phyloP scores from a whole-genome alignment of 37 sponge, comb jelly and placozoan genomes.

The Crambe crambe region DNA sequence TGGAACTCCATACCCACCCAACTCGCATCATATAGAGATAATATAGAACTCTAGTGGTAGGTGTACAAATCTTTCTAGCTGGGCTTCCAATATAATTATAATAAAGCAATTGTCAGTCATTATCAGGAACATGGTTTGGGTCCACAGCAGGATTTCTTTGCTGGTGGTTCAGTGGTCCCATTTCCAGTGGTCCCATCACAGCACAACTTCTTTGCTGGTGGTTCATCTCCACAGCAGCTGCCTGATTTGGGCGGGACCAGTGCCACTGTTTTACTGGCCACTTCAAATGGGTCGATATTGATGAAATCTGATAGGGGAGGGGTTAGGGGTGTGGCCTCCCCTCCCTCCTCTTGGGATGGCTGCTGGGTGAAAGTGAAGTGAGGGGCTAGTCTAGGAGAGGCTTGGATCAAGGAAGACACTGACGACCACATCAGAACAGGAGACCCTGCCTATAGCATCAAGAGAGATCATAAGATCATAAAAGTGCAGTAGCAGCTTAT shows the following conservation, averaged over 20 bases:
- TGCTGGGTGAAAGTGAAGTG: slow-evolving; percentile 45
- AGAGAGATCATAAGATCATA: too few species aligned
- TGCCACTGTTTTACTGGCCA: slow-evolving; percentile 2
- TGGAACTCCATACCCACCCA: background rate
- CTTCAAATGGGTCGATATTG: slow-evolving; percentile 31
- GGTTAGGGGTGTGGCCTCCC: background rate
- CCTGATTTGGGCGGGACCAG: background rate
- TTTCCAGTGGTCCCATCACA: too few species aligned
- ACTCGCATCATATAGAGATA: background rate
- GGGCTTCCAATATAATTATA: too few species aligned
- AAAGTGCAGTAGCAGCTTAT: too few species aligned
- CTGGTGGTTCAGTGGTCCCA: too few species aligned
- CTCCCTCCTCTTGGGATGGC: too few species aligned
- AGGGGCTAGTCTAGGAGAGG: slow-evolving; percentile 28
- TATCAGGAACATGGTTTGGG: too few species aligned
- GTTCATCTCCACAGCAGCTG: background rate
- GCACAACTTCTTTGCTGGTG: slow-evolving; percentile 3
- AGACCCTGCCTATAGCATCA: slow-evolving; percentile 17
- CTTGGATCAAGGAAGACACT: slow-evolving; percentile 9
- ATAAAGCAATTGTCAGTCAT: too few species aligned
- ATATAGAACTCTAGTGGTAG: background rate
- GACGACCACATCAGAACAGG: slow-evolving; percentile 27
- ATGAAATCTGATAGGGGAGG: slow-evolving; percentile 3
- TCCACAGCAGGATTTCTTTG: too few species aligned
- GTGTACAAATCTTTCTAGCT: background rate